Evolutionary conservation across 2,797 vertebrate genomes (phyloP).

Genomic region (Rhabdomys pumilio): DNA sequence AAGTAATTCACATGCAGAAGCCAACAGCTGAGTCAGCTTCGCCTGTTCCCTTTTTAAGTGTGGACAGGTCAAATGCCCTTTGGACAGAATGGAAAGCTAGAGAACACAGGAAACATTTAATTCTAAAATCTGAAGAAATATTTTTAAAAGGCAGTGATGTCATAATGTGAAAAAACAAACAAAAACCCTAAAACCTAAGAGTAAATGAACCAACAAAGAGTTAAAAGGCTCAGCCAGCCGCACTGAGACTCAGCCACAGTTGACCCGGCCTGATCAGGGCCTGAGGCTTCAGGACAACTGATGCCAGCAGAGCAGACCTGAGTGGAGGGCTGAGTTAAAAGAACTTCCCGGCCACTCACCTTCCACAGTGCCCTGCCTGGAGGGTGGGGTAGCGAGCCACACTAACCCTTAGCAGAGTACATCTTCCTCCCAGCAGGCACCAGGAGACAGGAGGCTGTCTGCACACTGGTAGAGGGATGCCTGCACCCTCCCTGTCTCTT

Average conservation of each 20-base stretch:
- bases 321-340: neutral
- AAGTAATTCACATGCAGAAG: conserved; percentile 58
- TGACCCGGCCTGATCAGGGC: neutral
- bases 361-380: neutral
- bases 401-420: neutral
- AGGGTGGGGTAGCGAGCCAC: neutral
- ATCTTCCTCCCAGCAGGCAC: neutral
- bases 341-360: neutral
- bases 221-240: neutral
- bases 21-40: neutral
- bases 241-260: neutral
- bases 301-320: neutral
- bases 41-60: conserved; percentile 60
- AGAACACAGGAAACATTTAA: conserved; percentile 48
- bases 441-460: neutral
- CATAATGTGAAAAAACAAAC: conserved; percentile 52
- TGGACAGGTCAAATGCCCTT: conserved; percentile 60
- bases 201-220: neutral
- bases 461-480: neutral
- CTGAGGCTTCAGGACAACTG: neutral
- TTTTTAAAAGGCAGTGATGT: conserved; percentile 59
- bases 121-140: conserved; percentile 31
- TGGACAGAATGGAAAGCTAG: neutral
- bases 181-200: conserved; percentile 23
- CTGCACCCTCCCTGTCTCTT: neutral